Evolutionary conservation across 2,113 vertebrate species (phyloP), one percentile per base, ranked within the genome.

Genomic region (Myotis davidii): DNA sequence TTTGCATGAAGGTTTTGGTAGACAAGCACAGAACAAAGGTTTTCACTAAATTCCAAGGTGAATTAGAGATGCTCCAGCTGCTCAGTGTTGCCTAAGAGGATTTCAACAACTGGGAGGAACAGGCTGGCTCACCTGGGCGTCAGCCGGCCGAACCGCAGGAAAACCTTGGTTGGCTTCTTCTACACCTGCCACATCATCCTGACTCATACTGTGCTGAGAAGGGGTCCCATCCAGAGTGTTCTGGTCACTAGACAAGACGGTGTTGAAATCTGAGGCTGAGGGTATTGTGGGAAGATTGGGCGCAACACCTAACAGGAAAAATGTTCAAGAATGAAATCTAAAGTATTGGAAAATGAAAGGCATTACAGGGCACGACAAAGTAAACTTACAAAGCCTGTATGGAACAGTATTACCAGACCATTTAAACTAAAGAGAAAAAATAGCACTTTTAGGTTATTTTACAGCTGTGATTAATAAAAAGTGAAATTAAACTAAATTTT

Each of bases 241-340:
- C 98, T 99, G 99, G 97, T 99, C 99, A 59, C 99, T 99, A 37
- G 99, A 99, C 73, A 99, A 97, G 84, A 99, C 99, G 0, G 99
- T 99, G 98, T 99, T 99, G 98, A 99, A 99, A 98, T 99, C 99
- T 23, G 99, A 99, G 7, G 99, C 99, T 13, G 99, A 99, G 0
- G 99, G 99, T 96, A 99, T 99, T 12, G 99, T 99, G 79, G 99
- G 99, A 54, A 99, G 99, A 97, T 99, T 99, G 95, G 99, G 99
- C 13, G 98, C 98, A 88, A 98, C 98, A 97, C 99, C 99, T 99
- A 88, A 34, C 2, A 96, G 90, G 94, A 86, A 91, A 94, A 98
- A 94, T 93, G 91, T 90, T 77, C 79, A 39, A 95, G 50, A 91
- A 72, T 52, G 91, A 85, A 64, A 94, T n/a, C 23, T 39, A 39